Evolutionary conservation across 2,113 vertebrate genomes (phyloP), one percentile per base, ranked within the genome.

Genomic region (Bungarus multicinctus): DNA sequence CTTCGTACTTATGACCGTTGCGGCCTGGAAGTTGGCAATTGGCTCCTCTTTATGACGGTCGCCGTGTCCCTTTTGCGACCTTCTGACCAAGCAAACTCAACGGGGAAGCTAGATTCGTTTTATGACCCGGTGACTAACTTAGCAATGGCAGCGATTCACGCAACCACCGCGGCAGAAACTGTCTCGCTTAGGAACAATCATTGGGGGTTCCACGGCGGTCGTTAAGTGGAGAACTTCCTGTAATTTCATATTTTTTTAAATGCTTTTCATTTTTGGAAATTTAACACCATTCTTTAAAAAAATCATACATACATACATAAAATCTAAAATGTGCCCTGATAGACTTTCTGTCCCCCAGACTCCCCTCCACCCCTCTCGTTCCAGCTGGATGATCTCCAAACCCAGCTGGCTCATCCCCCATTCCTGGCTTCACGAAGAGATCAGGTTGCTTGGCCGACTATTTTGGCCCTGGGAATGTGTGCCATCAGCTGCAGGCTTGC

Each of bases 381-480:
- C 43, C 69, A 60, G 45, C 53, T 50, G 50, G 27, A 53, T 39
- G 43, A 55, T 18, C 74, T 58, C 16, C 39, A 43, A 81, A 23
- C 53, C 52, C 85, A 22, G 10, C 60, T 43, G 34, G 47, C 39
- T 25, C 14, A 2, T n/a, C 9, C 2, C 54, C 54, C 9, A 45
- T 3, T 3, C 20, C 57, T 27, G 2, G 45, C n/a, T 25, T 43
- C 86, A 34, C 45, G 54, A 23, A 9, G 45, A 39, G 92, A 85
- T 93, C 55, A 22, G 9, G n/a, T 93, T 93, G 86, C 92, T 52
- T 23, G 20, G 92, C 43, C 1, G 22, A 43, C 74, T 90, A 93
- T 93, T 90, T 93, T 22, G 85, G 92, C 88, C 55, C 25, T 20
- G 3, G 27, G 92, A 93, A 93, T 93, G 74, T 86, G 88, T 74